Conservation (phyloP, 2,797 vertebrate species). For the Anniella stebbinsi region DNA sequence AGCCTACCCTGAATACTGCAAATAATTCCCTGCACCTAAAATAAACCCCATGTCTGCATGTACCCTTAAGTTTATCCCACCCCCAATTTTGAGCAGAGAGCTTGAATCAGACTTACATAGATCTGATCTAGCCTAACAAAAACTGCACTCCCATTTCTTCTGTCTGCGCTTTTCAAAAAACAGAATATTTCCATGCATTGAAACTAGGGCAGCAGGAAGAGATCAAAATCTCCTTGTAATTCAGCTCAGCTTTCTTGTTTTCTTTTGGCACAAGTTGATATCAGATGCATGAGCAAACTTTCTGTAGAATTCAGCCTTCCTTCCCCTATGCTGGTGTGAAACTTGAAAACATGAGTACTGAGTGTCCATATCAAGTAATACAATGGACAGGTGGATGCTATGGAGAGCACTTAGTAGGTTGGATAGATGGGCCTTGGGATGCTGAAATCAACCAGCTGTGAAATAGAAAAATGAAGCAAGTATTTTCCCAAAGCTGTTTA, state of each 20-base stretch:
- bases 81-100: background rate
- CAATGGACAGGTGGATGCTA: constrained; percentile 63
- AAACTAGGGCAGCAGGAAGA: constrained; percentile 1
- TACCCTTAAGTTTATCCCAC: too few relatives aligned
- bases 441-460: constrained; percentile 73
- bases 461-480: constrained; percentile 78
- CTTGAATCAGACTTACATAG: background rate
- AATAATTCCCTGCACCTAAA: background rate
- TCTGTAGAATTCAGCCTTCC: constrained; percentile 39
- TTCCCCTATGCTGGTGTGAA: constrained; percentile 52
- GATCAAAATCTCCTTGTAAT: constrained; percentile 24
- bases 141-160: background rate
- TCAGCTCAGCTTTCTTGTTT: constrained; percentile 51
- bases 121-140: background rate
- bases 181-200: background rate
- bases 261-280: constrained; percentile 58
- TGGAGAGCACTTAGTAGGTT: constrained; percentile 72
- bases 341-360: constrained; percentile 56
- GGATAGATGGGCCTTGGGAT: constrained; percentile 66
- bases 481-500: constrained; percentile 63
- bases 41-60: background rate
- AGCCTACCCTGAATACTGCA: background rate
- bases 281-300: constrained; percentile 54
- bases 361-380: constrained; percentile 33
- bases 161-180: background rate